These are phyloP conservation scores for Silurus aristotelis DNA, from an alignment of 2,797 vertebrate genomes.

Conservation along the genomic window DNA sequence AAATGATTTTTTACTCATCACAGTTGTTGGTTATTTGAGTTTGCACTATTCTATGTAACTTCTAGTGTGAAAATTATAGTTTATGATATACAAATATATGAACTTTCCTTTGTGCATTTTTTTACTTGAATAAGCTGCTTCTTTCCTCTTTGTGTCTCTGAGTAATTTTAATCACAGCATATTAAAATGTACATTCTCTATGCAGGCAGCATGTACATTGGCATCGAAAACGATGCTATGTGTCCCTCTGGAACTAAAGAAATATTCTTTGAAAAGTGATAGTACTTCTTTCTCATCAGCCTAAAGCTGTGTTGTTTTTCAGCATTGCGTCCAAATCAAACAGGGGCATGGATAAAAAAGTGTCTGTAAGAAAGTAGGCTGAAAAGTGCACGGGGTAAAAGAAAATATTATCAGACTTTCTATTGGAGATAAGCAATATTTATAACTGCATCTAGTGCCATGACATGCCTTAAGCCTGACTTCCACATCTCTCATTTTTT, in stretches of 20 bases:
- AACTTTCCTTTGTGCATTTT: no score
- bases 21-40: not conserved
- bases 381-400: conserved; percentile 19
- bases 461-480: conserved; percentile 18
- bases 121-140: no score
- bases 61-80: not conserved
- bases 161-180: not conserved
- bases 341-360: conserved; percentile 26
- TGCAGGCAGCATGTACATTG: not conserved
- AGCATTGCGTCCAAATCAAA: conserved; percentile 48
- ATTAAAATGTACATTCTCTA: not conserved
- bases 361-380: conserved; percentile 21
- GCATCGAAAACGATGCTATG: not conserved
- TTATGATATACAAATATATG: no score
- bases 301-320: conserved; percentile 21
- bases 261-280: not conserved
- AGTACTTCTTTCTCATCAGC: conserved; percentile 17
- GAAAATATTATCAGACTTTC: conserved; percentile 42
- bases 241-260: not conserved
- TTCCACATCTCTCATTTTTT: conserved; percentile 33
- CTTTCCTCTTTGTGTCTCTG: no score
- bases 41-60: not conserved
- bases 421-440: conserved; percentile 34
- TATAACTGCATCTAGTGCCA: not conserved
- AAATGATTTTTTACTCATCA: not conserved